These are phyloP conservation scores for Hyphantria cunea DNA, from an alignment of 1,140 invertebrate species.

Conservation along the genomic window DNA sequence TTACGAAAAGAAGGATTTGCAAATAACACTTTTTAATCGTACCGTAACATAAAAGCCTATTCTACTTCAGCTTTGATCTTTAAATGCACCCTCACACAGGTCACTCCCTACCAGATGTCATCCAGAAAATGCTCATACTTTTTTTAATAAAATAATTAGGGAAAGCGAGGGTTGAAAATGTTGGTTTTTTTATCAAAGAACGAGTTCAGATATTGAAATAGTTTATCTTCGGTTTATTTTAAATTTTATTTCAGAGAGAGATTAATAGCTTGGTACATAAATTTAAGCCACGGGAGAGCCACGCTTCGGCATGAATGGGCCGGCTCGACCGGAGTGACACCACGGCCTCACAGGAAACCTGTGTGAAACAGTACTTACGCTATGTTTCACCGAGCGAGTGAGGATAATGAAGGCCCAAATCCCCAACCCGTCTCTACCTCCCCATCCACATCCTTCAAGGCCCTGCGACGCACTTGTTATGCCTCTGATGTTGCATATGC, in stretches of 20 bases:
- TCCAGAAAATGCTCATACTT: slow-evolving; percentile 18
- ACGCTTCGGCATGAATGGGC: too few relatives aligned
- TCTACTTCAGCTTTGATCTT: slow-evolving; percentile 33
- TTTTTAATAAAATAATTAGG: slow-evolving; percentile 30
- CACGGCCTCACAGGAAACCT: too few relatives aligned
- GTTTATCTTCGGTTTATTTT: too few relatives aligned
- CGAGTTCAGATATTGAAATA: slow-evolving; percentile 4
- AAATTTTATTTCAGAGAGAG: neutral
- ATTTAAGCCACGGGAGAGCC: too few relatives aligned
- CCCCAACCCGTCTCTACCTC: too few relatives aligned
- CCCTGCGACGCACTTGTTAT: too few relatives aligned
- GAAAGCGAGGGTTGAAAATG: neutral
- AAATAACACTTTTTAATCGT: slow-evolving; percentile 22
- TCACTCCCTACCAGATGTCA: slow-evolving; percentile 27
- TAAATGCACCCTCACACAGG: slow-evolving; percentile 28
- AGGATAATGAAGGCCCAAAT: too few relatives aligned
- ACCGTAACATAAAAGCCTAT: slow-evolving; percentile 25
- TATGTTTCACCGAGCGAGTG: too few relatives aligned
- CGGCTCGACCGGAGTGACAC: too few relatives aligned
- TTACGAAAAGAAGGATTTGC: slow-evolving; percentile 7
- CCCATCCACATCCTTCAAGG: too few relatives aligned
- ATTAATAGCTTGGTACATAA: neutral
- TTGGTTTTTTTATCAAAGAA: neutral
- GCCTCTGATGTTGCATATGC: too few relatives aligned
- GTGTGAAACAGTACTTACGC: too few relatives aligned